Evolutionary conservation across 2,797 vertebrate species (phyloP).

Genomic region (Tauraco hartlaubi): DNA sequence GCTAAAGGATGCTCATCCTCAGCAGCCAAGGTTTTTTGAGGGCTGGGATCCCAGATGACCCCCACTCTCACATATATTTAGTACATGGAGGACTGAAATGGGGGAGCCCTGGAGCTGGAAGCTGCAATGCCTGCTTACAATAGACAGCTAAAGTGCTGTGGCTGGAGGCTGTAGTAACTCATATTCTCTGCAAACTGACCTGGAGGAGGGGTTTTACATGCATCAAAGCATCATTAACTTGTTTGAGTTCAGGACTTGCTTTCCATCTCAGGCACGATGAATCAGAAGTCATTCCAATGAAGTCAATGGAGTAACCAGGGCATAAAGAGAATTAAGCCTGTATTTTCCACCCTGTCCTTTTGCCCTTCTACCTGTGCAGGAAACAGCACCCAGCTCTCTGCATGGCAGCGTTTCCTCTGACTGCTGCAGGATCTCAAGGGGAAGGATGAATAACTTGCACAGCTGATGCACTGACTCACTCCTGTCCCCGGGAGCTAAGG

Average conservation of each 20-base stretch:
- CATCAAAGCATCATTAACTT: neutral
- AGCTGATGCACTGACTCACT: neutral
- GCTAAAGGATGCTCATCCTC: neutral
- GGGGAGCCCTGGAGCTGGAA: neutral
- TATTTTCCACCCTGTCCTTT: neutral
- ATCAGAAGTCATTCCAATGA: neutral
- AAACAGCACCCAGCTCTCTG: neutral
- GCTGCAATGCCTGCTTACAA: neutral
- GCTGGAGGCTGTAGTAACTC: neutral
- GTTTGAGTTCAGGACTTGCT: neutral
- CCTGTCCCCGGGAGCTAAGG: neutral
- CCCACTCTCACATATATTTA: neutral
- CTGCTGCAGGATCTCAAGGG: rapidly evolving
- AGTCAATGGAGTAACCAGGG: neutral
- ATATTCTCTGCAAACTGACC: neutral
- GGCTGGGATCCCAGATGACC: neutral
- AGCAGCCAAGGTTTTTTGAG: neutral
- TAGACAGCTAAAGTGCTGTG: neutral
- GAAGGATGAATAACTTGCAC: neutral
- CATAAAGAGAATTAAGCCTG: neutral
- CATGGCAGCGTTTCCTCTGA: neutral
- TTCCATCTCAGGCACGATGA: neutral
- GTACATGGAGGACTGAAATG: neutral
- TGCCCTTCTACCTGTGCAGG: neutral
- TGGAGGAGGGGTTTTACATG: neutral